phyloP scores from a whole-genome alignment of 2,888 invertebrate genomes.

The Callyntrura guangdongensis region DNA sequence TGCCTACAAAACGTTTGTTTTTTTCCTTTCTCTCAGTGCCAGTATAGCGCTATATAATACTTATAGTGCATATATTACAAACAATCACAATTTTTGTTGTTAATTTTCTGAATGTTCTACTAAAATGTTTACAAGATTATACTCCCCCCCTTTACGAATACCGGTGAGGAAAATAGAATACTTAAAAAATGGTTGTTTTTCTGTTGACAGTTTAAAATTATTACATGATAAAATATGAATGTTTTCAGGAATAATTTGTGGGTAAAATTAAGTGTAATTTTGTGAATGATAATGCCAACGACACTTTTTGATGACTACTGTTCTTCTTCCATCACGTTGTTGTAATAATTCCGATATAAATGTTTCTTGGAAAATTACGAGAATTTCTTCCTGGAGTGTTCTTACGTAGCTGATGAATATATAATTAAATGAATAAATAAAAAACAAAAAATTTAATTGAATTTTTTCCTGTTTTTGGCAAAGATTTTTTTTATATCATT shows the following conservation, averaged over 20 bases:
- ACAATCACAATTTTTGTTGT: conserved; percentile 46
- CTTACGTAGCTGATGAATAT: conserved; percentile 73
- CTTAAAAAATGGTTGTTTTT: conserved; percentile 39
- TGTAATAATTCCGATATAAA: conserved; percentile 44
- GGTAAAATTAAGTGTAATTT: conserved; percentile 51
- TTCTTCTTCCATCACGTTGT: conserved; percentile 76
- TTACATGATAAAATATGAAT: not conserved
- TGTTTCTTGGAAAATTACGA: conserved; percentile 67
- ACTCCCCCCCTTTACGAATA: conserved; percentile 49
- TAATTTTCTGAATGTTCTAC: conserved; percentile 33
- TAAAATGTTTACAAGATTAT: conserved; percentile 7
- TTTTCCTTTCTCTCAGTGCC: conserved; percentile 71
- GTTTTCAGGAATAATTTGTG: conserved; percentile 19
- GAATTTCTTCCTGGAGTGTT: conserved; percentile 78
- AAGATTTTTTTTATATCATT: not conserved
- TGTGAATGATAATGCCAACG: conserved; percentile 65
- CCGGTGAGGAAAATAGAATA: conserved; percentile 59
- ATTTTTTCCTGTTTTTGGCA: not conserved
- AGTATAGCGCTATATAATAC: conserved; percentile 60
- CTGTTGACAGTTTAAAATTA: conserved; percentile 54
- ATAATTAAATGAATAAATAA: conserved; percentile 61
- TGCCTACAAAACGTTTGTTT: too few relatives aligned
- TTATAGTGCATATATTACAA: conserved; percentile 32
- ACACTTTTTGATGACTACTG: conserved; percentile 68
- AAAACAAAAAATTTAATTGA: conserved; percentile 58